Percentiles rank a stretch among this genome's conserved stretches.
Conservation (phyloP, 2,797 vertebrate species). For the Threskiornis aethiopicus region DNA sequence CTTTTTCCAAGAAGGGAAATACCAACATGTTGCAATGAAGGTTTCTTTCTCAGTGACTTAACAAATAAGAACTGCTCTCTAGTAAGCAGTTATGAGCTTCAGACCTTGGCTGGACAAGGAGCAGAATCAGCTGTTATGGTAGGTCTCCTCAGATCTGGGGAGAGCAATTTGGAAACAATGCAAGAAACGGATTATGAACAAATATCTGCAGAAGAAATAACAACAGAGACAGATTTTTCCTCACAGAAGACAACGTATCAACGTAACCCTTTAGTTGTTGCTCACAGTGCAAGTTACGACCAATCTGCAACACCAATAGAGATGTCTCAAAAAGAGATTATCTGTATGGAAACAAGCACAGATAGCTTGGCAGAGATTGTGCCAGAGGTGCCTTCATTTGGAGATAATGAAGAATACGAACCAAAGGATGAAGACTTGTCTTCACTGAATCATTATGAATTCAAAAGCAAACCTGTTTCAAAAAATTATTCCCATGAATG, state of each 20-base stretch:
- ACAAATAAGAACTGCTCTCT: not conserved
- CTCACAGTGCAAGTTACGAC: not conserved
- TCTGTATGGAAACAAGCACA: constrained; percentile 68
- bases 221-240: not conserved
- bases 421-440: not conserved
- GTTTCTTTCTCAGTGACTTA: constrained; percentile 46
- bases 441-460: constrained; percentile 5
- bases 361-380: constrained; percentile 70
- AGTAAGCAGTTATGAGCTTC: not conserved
- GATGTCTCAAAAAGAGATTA: constrained; percentile 37
- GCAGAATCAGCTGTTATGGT: not conserved
- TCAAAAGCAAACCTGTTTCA: constrained; percentile 10
- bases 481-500: not conserved
- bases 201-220: not conserved
- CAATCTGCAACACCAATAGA: constrained; percentile 36
- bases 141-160: not conserved
- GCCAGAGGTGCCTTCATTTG: constrained; percentile 56
- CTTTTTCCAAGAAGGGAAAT: not conserved
- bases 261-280: not conserved
- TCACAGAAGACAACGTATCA: not conserved
- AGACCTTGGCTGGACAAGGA: not conserved
- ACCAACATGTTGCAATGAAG: not conserved
- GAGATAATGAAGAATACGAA: not conserved
- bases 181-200: constrained; percentile 26
- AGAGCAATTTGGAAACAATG: not conserved